Base-by-base conservation (phyloP, 2,797 vertebrate species). In the Eulemur albifrons region DNA sequence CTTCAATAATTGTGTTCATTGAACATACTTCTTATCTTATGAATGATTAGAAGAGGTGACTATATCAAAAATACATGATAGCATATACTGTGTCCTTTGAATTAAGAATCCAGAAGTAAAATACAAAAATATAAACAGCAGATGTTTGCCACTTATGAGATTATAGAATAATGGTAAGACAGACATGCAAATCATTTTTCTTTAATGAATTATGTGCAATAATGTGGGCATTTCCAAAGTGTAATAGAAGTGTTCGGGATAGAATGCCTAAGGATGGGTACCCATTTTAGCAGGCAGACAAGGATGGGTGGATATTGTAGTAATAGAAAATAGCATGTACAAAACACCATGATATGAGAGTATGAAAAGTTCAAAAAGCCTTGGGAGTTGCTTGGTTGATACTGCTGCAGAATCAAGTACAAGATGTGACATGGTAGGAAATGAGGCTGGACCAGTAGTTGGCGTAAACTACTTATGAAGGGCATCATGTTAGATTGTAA, bases 61-160 rank as follows among this genome's bases (percentile, higher is more conserved):
- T 50, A 30, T 57, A 48, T 92, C 48, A 89, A 17, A n/a, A 72
- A 69, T 76, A 65, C 2, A 50, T 38, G 48, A 18, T 3, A 72
- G 48, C 30, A 82, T 9, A 59, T 63, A 70, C 2, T 76, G 7
- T 23, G 32, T 54, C 15, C 23, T 90, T 86, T 76, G 12, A 89
- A 95, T 27, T 93, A 15, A 5, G n/a, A 86, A 77, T 61, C 5
- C 4, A 89, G 73, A 94, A 50, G 18, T 59, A 8, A 93, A 88
- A 88, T 63, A 54, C 3, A 80, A 84, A 76, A 73, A 45, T 45
- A 40, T 57, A 67, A 89, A 92, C 0, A n/a, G 43, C 52, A 84
- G 9, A 48, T 50, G 9, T 65, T 85, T 95, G 15, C 3, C 27
- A 40, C 48, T 21, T 75, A 25, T 73, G 6, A 85, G 20, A 35